These are phyloP conservation scores for Drosophila pallidifrons DNA, from an alignment of 1,140 invertebrate genomes.

Conservation along the genomic window DNA sequence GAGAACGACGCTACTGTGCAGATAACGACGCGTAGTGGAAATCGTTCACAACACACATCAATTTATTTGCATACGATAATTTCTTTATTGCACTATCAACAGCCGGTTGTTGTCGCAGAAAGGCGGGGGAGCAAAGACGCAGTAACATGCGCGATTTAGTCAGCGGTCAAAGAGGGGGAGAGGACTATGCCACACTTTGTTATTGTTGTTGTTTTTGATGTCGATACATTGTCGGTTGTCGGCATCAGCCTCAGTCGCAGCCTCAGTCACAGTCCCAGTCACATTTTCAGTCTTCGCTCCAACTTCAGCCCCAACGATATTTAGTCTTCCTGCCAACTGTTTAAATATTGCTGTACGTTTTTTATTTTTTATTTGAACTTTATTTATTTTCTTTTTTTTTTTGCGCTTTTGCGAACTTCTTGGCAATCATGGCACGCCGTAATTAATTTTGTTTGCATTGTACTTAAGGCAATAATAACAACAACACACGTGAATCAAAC, in stretches of 20 bases:
- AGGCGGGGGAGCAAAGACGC: not conserved
- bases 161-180: not conserved
- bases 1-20: slow-evolving; percentile 36
- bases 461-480: slow-evolving; percentile 61
- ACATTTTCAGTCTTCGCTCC: not conserved
- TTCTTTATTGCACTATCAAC: slow-evolving; percentile 70
- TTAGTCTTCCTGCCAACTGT: slow-evolving; percentile 77
- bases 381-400: slow-evolving; percentile 37
- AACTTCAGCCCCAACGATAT: slow-evolving; percentile 29
- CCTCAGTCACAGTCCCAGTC: not conserved
- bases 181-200: not conserved
- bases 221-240: slow-evolving; percentile 6
- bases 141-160: not conserved
- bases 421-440: slow-evolving; percentile 57
- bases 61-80: slow-evolving; percentile 82
- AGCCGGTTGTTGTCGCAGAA: slow-evolving; percentile 1
- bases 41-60: slow-evolving; percentile 52
- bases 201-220: slow-evolving; percentile 3
- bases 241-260: not conserved
- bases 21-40: slow-evolving; percentile 53
- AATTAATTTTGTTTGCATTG: slow-evolving; percentile 74
- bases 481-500: slow-evolving; percentile 49
- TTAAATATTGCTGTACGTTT: slow-evolving; percentile 55
- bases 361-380: slow-evolving; percentile 53
- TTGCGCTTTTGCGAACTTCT: slow-evolving; percentile 50